Base-by-base conservation (phyloP, 2,113 vertebrate species). In the Anolis carolinensis region DNA sequence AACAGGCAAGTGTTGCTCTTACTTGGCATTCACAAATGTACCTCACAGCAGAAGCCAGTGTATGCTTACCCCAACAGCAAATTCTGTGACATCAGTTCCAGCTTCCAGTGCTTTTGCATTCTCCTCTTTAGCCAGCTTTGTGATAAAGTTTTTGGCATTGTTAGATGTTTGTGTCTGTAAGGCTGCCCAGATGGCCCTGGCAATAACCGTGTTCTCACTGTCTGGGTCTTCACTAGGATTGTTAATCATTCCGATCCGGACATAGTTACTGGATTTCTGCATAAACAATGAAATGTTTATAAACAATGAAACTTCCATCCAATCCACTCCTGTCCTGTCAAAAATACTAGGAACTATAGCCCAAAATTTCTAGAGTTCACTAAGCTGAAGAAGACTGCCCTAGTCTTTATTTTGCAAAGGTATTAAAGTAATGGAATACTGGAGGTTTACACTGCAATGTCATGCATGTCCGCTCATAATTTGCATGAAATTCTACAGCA, bases 61-160 rank as follows among this genome's bases (percentile, higher is more conserved):
- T 18, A 63, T 1, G 71, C 97, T 97, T 95, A 99, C 99, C 96
- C 98, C 98, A 3, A 99, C 99, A 21, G 98, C 97, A 76, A 99
- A 99, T 39, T 97, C 97, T 1, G 87, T 72, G 0, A 98, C 91
- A 84, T 98, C 95, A 0, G 91, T 90, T 82, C 98, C 98, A 3
- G 91, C 92, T 7, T 97, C 95, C 92, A 99, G 84, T 0, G 97
- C 97, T 0, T 95, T 89, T 2, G 97, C 98, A 0, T 95, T 98
- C 87, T 99, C 98, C 79, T 99, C 98, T 91, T 99, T 99, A 20
- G 96, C 93, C 96, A 99, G 94, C 94, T 99, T 99, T 89, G 98
- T 99, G 95, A 99, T 98, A 94, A 99, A 99, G 93, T 99, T 99
- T 95, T 99, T 99, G 90, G 98, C 98, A 27, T 98, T 97, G 91